Conservation (phyloP, 1,140 invertebrate genomes). For the Aradophagus sp. region DNA sequence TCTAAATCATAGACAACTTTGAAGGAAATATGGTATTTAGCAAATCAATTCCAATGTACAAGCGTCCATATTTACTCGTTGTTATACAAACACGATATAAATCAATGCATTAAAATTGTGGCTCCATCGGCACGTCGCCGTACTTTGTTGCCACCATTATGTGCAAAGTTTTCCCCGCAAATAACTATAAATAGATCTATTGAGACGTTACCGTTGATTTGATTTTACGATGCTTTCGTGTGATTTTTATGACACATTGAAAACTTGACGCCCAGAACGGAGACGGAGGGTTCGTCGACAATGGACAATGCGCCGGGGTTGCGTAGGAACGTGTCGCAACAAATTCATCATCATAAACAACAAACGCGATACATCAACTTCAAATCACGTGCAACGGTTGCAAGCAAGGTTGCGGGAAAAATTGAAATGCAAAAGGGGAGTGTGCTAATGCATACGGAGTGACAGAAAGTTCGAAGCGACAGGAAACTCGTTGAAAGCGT, state of each 20-base stretch:
- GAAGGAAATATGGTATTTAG: constrained; percentile 48
- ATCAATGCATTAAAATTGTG: constrained; percentile 33
- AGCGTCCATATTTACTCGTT: constrained; percentile 31
- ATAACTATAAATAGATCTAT: constrained; percentile 38
- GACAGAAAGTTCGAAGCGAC: too few relatives aligned
- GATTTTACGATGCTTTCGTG: constrained; percentile 30
- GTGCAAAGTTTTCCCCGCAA: constrained; percentile 31
- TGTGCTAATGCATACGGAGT: too few relatives aligned
- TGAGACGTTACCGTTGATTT: constrained; percentile 48
- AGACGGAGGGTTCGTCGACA: constrained; percentile 24
- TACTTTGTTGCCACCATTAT: constrained; percentile 35
- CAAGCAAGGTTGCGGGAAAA: too few relatives aligned
- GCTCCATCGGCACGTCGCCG: constrained; percentile 32
- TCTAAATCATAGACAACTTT: constrained; percentile 50
- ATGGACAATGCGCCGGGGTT: constrained; percentile 12
- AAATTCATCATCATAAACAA: too few relatives aligned
- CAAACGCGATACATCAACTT: too few relatives aligned
- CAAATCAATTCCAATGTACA: constrained; percentile 37
- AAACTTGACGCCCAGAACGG: constrained; percentile 15
- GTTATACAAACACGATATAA: constrained; percentile 50
- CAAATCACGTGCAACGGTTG: too few relatives aligned
- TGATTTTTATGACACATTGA: constrained; percentile 27
- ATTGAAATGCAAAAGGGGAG: too few relatives aligned
- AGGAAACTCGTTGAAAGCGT: too few relatives aligned
- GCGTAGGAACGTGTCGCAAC: constrained; percentile 3